Percentiles rank a stretch among this genome's conserved stretches.
phyloP scores from a whole-genome alignment of 1,140 invertebrate genomes.

The Formica selysi region DNA sequence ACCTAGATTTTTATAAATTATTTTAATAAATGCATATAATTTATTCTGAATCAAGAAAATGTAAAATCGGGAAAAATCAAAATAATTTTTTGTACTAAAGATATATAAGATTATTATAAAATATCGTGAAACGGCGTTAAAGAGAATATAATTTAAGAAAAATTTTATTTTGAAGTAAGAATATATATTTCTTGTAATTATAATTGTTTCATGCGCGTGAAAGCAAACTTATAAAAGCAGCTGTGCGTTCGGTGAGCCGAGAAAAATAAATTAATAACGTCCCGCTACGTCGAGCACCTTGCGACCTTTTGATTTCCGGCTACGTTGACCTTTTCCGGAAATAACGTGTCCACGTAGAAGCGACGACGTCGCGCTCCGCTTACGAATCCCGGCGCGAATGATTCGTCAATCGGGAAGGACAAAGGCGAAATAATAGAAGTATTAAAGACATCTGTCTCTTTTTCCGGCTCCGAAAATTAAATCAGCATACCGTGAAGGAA shows the following conservation, averaged over 20 bases:
- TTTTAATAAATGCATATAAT: not conserved
- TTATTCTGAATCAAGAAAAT: not conserved
- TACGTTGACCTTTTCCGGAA: conserved; percentile 71
- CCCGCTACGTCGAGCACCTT: conserved; percentile 59
- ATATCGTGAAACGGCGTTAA: not conserved
- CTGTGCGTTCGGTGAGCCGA: conserved; percentile 70
- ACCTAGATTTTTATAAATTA: conserved; percentile 11
- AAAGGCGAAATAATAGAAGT: not conserved
- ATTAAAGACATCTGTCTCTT: conserved; percentile 62
- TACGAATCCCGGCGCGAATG: conserved; percentile 53
- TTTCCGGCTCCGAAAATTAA: conserved; percentile 57
- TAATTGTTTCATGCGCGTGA: conserved; percentile 59
- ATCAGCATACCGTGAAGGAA: conserved; percentile 32
- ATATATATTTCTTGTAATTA: not conserved
- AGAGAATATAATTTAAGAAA: not conserved
- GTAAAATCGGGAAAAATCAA: not conserved
- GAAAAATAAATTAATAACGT: conserved; percentile 73
- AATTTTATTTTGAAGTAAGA: not conserved
- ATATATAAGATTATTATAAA: not conserved
- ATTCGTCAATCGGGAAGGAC: conserved; percentile 61
- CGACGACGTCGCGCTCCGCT: conserved; percentile 52
- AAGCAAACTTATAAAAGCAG: conserved; percentile 51
- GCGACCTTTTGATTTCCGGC: conserved; percentile 74
- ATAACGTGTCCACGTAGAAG: conserved; percentile 47
- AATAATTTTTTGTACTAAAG: not conserved